A percentile compares a stretch with the other conserved stretches of the same genome.
phyloP scores from a whole-genome alignment of 30 jellyfish, hydroid and myxozoan species.

The Turritopsis rubra region DNA sequence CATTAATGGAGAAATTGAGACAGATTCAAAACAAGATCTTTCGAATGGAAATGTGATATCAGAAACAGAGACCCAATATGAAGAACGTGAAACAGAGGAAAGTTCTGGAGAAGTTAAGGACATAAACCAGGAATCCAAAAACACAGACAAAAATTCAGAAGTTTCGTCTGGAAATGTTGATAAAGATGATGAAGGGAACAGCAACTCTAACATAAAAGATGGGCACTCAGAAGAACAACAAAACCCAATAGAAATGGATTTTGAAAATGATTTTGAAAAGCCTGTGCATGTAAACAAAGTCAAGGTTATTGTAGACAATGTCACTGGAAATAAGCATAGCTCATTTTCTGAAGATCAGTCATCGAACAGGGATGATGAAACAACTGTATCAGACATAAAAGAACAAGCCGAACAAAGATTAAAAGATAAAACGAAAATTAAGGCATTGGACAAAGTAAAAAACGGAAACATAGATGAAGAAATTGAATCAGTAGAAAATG shows the following conservation, averaged over 20 bases:
- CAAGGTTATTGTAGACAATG: constrained; percentile 23
- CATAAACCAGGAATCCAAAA: neutral
- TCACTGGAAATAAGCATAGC: constrained; percentile 22
- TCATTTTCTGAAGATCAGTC: constrained; percentile 26
- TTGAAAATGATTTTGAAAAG: neutral
- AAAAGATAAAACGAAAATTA: neutral
- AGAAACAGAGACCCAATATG: neutral
- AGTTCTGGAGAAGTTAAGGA: neutral
- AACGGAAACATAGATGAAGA: neutral
- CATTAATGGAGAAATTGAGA: neutral
- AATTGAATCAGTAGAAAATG: neutral
- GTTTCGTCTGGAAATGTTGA: neutral
- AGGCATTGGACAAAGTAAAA: too few species aligned
- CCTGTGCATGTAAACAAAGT: constrained; percentile 4
- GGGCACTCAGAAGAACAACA: neutral
- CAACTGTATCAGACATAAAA: constrained; percentile 17
- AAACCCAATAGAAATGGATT: neutral
- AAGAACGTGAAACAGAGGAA: constrained; percentile 1
- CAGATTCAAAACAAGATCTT: neutral
- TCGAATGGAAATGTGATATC: neutral
- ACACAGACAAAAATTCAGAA: neutral
- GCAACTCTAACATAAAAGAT: neutral
- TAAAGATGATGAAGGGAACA: neutral
- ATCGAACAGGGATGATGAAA: constrained; percentile 20
- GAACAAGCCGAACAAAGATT: constrained; percentile 6